These are phyloP conservation scores for Strigamia transsilvanica DNA, from an alignment of 2,888 invertebrate genomes.

Conservation along the genomic window DNA sequence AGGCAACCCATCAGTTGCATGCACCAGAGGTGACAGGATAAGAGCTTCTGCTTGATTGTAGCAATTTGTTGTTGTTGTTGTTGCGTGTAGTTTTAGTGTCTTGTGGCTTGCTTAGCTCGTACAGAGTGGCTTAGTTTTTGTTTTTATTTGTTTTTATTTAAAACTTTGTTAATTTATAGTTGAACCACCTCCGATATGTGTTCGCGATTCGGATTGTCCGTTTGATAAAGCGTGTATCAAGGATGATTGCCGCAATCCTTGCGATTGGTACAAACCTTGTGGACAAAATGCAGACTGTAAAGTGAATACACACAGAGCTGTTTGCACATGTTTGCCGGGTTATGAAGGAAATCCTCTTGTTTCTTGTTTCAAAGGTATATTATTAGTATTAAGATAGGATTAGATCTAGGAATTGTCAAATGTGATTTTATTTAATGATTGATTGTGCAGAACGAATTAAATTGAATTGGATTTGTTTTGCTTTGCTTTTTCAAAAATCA, in stretches of 20 bases:
- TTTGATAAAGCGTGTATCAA: constrained; percentile 81
- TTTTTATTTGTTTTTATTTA: not conserved
- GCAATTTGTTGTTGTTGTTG: constrained; percentile 1
- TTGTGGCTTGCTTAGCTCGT: not conserved
- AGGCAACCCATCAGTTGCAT: constrained; percentile 56
- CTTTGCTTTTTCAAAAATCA: too few relatives aligned
- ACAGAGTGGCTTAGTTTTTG: not conserved
- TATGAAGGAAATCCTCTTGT: constrained; percentile 74
- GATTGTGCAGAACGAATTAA: too few relatives aligned
- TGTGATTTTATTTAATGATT: not conserved
- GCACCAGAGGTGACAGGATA: constrained; percentile 54
- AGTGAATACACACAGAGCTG: constrained; percentile 55
- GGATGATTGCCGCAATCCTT: constrained; percentile 75
- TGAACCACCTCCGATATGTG: constrained; percentile 73
- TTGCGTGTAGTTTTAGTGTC: not conserved
- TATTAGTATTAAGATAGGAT: not conserved
- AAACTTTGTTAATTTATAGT: not conserved
- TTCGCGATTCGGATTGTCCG: constrained; percentile 78
- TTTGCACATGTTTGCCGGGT: constrained; percentile 75
- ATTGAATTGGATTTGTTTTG: too few relatives aligned
- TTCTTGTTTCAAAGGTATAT: constrained; percentile 57
- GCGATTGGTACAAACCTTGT: constrained; percentile 64
- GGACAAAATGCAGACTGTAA: constrained; percentile 58
- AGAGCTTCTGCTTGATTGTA: not conserved
- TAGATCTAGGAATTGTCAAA: not conserved